Percentiles rank a stretch among this genome's conserved stretches.
Conservation (phyloP, 2,888 invertebrate species). For the Fragum fragum region DNA sequence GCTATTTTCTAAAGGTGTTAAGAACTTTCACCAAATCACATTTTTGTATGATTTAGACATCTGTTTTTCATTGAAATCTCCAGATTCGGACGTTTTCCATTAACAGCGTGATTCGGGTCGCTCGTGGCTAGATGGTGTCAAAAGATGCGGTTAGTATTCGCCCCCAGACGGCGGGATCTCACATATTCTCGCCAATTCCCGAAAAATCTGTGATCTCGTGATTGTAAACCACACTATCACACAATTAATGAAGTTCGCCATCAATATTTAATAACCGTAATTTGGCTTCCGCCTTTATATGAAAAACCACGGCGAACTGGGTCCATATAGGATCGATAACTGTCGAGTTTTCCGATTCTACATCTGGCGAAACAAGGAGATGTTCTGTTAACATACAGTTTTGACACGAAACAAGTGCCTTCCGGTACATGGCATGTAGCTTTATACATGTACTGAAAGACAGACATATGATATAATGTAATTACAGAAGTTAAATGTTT, state of each 20-base stretch:
- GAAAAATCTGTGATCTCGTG: slow-evolving; percentile 35
- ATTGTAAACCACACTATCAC: slow-evolving; percentile 29
- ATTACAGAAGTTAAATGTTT: too few relatives aligned
- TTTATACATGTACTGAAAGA: too few relatives aligned
- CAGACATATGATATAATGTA: too few relatives aligned
- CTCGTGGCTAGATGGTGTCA: too few relatives aligned
- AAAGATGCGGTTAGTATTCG: neutral
- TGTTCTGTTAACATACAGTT: neutral
- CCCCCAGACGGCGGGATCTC: slow-evolving; percentile 22
- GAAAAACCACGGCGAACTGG: slow-evolving; percentile 15
- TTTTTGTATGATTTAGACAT: too few relatives aligned
- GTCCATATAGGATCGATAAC: slow-evolving; percentile 9
- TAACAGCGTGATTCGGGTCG: too few relatives aligned
- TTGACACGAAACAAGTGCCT: neutral
- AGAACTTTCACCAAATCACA: too few relatives aligned
- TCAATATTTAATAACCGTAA: slow-evolving; percentile 65
- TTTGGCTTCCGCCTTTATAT: slow-evolving; percentile 52
- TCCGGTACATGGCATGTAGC: too few relatives aligned
- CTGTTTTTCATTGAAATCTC: too few relatives aligned
- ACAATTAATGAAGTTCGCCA: slow-evolving; percentile 54
- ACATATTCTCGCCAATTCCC: slow-evolving; percentile 18
- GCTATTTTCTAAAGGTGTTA: too few relatives aligned
- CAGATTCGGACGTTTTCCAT: too few relatives aligned
- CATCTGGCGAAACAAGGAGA: neutral
- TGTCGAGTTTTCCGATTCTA: slow-evolving; percentile 7